These are phyloP conservation scores for Alloscopus bannaensis DNA, from an alignment of 2,888 invertebrate species.

Conservation along the genomic window DNA sequence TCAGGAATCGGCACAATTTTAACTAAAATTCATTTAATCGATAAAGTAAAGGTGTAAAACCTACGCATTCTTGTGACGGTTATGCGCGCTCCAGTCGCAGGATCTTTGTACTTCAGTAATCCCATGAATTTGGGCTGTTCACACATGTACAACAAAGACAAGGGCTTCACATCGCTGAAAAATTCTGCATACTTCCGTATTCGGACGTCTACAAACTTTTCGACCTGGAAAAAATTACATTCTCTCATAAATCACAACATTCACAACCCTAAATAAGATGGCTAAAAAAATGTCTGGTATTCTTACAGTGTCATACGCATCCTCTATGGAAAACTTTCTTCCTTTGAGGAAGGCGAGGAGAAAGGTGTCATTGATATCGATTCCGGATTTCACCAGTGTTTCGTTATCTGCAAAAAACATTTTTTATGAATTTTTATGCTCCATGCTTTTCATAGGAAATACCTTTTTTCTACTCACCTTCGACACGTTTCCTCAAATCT, in stretches of 20 bases:
- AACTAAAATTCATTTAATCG: background rate
- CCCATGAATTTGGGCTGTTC: constrained; percentile 1
- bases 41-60: background rate
- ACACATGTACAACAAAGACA: background rate
- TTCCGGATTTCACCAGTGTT: background rate
- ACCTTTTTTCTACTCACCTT: background rate
- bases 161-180: background rate
- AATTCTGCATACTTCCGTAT: background rate
- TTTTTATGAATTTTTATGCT: too few relatives aligned
- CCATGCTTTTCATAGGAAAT: too few relatives aligned
- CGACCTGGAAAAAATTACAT: background rate
- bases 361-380: background rate
- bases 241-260: background rate
- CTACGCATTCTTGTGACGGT: background rate
- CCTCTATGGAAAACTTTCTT: background rate
- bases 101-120: background rate
- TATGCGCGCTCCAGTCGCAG: background rate
- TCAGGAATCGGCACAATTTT: background rate
- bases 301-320: background rate
- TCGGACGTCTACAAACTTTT: background rate
- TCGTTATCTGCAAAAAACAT: background rate
- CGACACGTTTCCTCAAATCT: background rate
- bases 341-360: background rate
- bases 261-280: background rate
- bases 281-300: background rate